A percentile compares a stretch with the other conserved stretches of the same genome.
Conservation (phyloP, 2,113 vertebrate genomes). For the Scomber japonicus region DNA sequence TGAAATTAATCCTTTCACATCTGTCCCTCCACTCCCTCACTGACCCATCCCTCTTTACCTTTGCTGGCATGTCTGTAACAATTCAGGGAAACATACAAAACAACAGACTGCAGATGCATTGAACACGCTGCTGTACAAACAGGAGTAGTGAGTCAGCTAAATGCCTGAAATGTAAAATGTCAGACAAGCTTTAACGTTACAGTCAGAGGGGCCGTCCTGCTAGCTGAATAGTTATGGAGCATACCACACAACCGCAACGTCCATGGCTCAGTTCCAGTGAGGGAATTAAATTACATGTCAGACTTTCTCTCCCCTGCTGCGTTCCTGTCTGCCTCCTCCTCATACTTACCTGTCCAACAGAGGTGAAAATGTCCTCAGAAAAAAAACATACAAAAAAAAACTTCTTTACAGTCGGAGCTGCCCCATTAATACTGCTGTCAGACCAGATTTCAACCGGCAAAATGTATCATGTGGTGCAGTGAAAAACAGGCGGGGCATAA, state of each 20-base stretch:
- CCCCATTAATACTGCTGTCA: too few species aligned
- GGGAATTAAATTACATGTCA: too few species aligned
- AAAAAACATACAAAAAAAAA: too few species aligned
- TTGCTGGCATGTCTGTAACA: not conserved
- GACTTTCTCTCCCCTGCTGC: too few species aligned
- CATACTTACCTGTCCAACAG: too few species aligned
- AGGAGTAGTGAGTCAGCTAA: not conserved
- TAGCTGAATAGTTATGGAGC: too few species aligned
- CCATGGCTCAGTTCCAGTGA: too few species aligned
- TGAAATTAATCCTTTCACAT: too few species aligned
- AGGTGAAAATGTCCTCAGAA: too few species aligned
- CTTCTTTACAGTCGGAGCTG: not conserved
- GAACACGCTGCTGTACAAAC: not conserved
- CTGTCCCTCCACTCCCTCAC: too few species aligned
- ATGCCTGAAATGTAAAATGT: not conserved
- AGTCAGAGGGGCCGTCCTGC: not conserved
- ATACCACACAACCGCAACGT: too few species aligned
- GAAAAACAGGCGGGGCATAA: not conserved
- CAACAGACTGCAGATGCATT: not conserved
- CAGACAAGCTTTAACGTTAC: not conserved
- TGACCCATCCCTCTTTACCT: not conserved
- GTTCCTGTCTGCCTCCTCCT: too few species aligned
- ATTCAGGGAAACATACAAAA: not conserved
- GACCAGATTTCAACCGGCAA: not conserved
- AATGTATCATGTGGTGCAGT: not conserved